Percentiles rank a stretch among this genome's conserved stretches.
phyloP scores from a whole-genome alignment of 2,113 vertebrate species.

The Delphinus delphis region DNA sequence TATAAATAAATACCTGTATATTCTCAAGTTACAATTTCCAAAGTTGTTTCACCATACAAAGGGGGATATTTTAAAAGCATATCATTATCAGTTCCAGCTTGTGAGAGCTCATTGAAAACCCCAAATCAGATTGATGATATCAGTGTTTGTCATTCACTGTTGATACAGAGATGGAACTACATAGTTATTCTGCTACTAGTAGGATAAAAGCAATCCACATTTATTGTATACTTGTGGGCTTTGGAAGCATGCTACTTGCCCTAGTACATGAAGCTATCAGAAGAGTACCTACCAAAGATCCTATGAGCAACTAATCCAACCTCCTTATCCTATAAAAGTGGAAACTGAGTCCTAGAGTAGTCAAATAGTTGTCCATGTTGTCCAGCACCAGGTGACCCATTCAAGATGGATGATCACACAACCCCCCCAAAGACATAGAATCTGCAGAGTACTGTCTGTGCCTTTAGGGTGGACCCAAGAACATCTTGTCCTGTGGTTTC shows the following conservation, averaged over 20 bases:
- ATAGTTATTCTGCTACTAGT: not conserved
- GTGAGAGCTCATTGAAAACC: slow-evolving; percentile 18
- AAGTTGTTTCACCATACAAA: slow-evolving; percentile 36
- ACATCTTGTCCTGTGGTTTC: not conserved
- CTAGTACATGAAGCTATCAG: not conserved
- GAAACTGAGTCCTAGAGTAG: not conserved
- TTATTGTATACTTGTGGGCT: not conserved
- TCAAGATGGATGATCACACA: not conserved
- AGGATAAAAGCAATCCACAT: not conserved
- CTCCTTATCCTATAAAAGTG: not conserved
- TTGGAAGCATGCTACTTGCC: not conserved
- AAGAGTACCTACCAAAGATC: not conserved
- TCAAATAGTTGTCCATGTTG: not conserved
- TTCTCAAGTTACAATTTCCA: slow-evolving; percentile 33
- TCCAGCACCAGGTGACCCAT: not conserved
- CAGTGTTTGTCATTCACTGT: not conserved
- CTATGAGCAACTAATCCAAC: not conserved
- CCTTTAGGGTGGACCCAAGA: not conserved
- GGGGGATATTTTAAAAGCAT: slow-evolving; percentile 21
- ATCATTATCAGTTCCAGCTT: slow-evolving; percentile 28
- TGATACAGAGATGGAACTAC: not conserved
- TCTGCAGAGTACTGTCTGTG: not conserved
- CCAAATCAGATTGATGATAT: not conserved
- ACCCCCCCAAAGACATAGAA: not conserved
- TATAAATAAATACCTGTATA: slow-evolving; percentile 58